A percentile compares a stretch with the other conserved stretches of the same genome.
These are phyloP conservation scores for Paramacrobiotus metropolitanus DNA, from an alignment of 1,140 invertebrate species.

Conservation along the genomic window DNA sequence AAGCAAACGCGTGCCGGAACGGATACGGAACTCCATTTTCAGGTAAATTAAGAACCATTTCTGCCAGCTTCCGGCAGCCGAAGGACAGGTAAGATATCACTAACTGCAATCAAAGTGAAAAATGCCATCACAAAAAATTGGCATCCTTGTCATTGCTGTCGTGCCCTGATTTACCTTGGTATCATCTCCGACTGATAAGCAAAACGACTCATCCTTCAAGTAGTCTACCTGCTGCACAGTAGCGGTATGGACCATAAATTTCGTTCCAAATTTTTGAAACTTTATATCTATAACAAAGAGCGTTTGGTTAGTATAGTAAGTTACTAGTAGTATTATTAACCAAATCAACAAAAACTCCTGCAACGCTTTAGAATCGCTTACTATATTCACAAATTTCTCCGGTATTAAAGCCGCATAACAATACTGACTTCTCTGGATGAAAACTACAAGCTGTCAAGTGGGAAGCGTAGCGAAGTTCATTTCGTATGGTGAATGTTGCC, in stretches of 20 bases:
- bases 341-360: too few species aligned
- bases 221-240: not conserved
- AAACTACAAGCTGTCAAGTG: not conserved
- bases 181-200: not conserved
- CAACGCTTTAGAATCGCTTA: too few species aligned
- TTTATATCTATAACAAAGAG: not conserved
- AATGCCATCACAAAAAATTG: not conserved
- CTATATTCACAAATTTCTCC: not conserved
- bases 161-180: not conserved
- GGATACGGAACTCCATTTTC: not conserved
- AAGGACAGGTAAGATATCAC: not conserved
- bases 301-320: too few species aligned
- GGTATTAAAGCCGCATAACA: not conserved
- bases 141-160: not conserved
- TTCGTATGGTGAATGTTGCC: constrained; percentile 1
- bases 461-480: not conserved
- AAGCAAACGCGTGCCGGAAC: not conserved
- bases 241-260: not conserved
- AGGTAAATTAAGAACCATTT: not conserved
- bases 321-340: too few species aligned
- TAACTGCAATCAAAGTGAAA: not conserved
- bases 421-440: not conserved
- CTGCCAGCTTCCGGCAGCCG: not conserved
- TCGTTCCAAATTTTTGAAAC: not conserved
- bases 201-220: not conserved